Percentiles rank a stretch among this genome's conserved stretches.
Conservation (phyloP, 2,113 vertebrate species). For the Rhinolophus sinicus region DNA sequence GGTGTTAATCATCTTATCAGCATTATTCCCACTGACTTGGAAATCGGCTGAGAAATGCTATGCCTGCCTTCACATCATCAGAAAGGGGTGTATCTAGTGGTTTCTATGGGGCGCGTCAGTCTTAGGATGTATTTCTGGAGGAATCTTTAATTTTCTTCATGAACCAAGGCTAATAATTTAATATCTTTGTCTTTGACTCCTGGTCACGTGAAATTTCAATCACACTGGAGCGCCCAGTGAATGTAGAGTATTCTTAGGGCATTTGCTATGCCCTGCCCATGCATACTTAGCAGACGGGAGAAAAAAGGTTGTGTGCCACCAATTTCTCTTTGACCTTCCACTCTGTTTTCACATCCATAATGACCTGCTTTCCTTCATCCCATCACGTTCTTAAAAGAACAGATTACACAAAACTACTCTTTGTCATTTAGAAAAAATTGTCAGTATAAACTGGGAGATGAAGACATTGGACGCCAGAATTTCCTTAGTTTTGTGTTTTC, state of each 20-base stretch:
- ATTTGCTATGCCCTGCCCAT: accelerated
- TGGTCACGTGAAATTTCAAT: background rate
- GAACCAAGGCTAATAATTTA: background rate
- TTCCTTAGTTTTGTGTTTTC: background rate
- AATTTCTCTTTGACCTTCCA: background rate
- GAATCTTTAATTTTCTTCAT: background rate
- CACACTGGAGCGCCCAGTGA: no score
- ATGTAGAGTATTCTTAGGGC: accelerated
- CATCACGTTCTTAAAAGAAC: background rate
- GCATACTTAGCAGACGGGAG: background rate
- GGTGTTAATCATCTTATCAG: background rate
- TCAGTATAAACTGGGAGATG: background rate
- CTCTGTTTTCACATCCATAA: background rate
- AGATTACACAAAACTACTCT: background rate
- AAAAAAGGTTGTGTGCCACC: background rate
- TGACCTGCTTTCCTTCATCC: background rate
- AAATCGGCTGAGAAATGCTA: background rate
- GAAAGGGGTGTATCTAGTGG: background rate
- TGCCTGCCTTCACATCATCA: background rate
- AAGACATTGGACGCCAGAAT: background rate
- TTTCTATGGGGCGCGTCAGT: background rate
- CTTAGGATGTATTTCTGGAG: background rate
- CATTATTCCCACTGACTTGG: background rate
- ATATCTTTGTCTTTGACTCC: background rate
- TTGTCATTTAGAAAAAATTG: background rate